These are phyloP conservation scores for Cyrtorhinus lividipennis DNA, from an alignment of 1,140 invertebrate genomes.

Conservation along the genomic window DNA sequence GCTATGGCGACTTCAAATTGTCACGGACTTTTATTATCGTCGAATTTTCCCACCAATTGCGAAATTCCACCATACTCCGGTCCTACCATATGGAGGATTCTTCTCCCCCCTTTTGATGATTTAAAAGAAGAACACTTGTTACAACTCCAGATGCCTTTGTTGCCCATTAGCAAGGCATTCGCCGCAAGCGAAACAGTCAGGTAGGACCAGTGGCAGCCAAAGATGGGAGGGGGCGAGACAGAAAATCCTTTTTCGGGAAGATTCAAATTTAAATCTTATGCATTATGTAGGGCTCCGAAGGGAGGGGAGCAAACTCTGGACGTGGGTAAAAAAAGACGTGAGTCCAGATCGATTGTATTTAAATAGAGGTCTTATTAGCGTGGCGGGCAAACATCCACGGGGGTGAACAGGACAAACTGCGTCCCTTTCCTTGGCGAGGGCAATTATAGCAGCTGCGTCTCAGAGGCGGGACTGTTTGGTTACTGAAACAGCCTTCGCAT, in stretches of 20 bases:
- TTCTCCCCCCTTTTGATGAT: too few species aligned
- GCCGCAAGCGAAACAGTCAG: background rate
- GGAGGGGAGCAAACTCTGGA: background rate
- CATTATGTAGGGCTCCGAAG: background rate
- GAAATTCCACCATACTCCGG: too few species aligned
- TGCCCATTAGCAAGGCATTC: background rate
- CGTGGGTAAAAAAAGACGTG: background rate
- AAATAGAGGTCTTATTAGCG: conserved; percentile 9
- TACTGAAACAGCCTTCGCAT: too few species aligned
- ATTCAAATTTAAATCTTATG: conserved; percentile 7
- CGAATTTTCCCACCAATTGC: too few species aligned
- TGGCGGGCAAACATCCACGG: background rate
- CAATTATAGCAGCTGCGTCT: conserved; percentile 9
- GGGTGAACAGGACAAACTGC: conserved; percentile 8
- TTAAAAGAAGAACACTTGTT: background rate
- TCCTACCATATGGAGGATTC: too few species aligned
- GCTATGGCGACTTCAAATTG: too few species aligned
- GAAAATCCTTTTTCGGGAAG: conserved; percentile 5
- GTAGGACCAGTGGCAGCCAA: too few species aligned
- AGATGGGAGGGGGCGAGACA: background rate
- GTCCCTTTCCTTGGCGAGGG: background rate
- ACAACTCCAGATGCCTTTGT: background rate
- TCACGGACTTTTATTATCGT: too few species aligned
- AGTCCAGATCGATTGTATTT: conserved; percentile 7
- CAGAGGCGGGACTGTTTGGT: too few species aligned